phyloP scores from a whole-genome alignment of 2,797 vertebrate species.

The Helarctos malayanus region DNA sequence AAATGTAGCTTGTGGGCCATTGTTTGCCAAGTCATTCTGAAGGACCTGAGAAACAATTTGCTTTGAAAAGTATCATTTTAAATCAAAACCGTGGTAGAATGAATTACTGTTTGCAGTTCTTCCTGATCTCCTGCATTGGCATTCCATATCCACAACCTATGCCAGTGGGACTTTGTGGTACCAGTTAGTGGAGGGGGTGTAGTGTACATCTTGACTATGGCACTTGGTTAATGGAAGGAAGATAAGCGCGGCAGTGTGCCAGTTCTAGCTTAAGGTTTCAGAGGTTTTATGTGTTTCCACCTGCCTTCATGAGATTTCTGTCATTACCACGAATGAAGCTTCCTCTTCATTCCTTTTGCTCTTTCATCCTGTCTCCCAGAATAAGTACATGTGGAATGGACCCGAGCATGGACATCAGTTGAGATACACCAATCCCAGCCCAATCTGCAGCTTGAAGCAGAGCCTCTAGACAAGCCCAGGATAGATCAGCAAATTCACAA shows the following conservation, averaged over 20 bases:
- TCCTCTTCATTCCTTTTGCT: background rate
- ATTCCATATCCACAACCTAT: background rate
- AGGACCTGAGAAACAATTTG: background rate
- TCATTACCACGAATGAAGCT: background rate
- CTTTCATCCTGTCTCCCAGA: background rate
- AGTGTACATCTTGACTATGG: background rate
- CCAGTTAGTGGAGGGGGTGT: background rate
- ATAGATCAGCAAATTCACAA: background rate
- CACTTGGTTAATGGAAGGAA: background rate
- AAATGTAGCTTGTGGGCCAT: background rate
- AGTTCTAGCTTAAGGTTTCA: background rate
- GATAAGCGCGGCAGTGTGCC: background rate
- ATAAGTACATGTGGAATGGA: background rate
- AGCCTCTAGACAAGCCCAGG: background rate
- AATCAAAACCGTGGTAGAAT: background rate
- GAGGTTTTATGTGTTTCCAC: background rate
- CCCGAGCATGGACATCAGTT: background rate
- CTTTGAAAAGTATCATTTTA: background rate
- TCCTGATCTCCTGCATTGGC: background rate
- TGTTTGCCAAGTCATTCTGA: background rate
- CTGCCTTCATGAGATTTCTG: background rate
- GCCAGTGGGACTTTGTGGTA: background rate
- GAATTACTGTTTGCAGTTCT: background rate
- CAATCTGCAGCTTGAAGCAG: background rate
- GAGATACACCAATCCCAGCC: background rate